Base-by-base conservation (phyloP, 2,888 invertebrate species). In the Cristatella mucedo region DNA sequence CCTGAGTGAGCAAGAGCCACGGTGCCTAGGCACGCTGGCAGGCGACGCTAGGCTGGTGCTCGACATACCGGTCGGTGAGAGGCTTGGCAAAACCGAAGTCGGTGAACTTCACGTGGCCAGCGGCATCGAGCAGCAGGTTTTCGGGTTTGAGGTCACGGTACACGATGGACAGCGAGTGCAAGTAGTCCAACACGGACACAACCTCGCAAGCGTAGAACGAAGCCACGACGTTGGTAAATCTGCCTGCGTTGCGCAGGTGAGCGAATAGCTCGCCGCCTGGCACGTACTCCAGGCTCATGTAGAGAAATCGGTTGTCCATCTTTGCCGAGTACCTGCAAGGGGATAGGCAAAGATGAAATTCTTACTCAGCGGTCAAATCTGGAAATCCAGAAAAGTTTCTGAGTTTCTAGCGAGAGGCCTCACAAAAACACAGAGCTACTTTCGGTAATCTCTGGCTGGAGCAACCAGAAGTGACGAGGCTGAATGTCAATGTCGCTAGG, bases 31-130 rank as follows among this genome's bases (percentile, higher is more conserved):
- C n/a, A n/a, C n/a, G n/a, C n/a, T n/a, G n/a, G n/a, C n/a, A n/a
- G n/a, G n/a, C n/a, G n/a, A n/a, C n/a, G n/a, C n/a, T n/a, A n/a
- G n/a, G n/a, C n/a, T n/a, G n/a, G 7, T n/a, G n/a, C n/a, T n/a
- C n/a, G n/a, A 29, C 56, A 44, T 53, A 76, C 76, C 76, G 77
- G 66, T 93, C 93, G 2, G 78, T 77, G 33, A 95, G 70, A 57
- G 83, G 82, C 68, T 95, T 95, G 32, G 93, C 89, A 63, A 95
- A 95, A 9, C 95, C 93, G 61, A 95, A 95, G 66, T 95, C 95
- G 6, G 91, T 93, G 54, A 95, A 85, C 70, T 91, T 93, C 55
- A 95, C 68, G 66, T 95, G 93, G 0, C 95, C 95, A 53, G 87
- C 83, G 49, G 75, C 76, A 56, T 89, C 91, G 37, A 95, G 71